These are phyloP conservation scores for Collichthys lucidus DNA, from an alignment of 2,113 vertebrate genomes.

Conservation along the genomic window DNA sequence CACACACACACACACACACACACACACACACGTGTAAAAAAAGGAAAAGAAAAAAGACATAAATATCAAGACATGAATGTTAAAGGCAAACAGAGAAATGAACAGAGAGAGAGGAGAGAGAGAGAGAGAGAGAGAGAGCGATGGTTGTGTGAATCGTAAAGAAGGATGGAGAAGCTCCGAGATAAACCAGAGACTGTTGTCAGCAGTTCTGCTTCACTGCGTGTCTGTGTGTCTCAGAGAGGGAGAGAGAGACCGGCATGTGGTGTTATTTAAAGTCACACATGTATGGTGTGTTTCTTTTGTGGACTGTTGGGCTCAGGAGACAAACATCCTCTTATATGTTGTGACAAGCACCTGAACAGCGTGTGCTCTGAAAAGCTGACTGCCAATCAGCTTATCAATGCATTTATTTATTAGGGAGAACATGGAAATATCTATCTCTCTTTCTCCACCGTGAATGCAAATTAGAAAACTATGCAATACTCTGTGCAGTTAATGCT, in stretches of 20 bases:
- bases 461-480: conserved; percentile 22
- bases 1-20: not conserved
- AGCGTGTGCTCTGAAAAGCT: conserved; percentile 12
- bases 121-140: conserved; percentile 23
- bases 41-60: not conserved
- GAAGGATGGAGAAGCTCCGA: conserved; percentile 63
- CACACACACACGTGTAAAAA: not conserved
- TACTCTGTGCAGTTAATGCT: conserved; percentile 28
- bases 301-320: not conserved
- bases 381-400: conserved; percentile 40
- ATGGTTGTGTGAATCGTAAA: conserved; percentile 55
- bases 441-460: conserved; percentile 11
- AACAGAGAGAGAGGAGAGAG: conserved; percentile 29
- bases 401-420: conserved; percentile 40
- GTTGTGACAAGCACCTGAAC: not conserved
- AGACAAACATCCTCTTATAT: conserved; percentile 12
- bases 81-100: conserved; percentile 18
- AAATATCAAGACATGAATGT: conserved; percentile 4
- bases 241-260: not conserved
- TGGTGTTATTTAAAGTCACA: conserved; percentile 40
- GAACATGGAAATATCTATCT: no score
- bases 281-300: conserved; percentile 32
- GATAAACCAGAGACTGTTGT: conserved; percentile 70
- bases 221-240: conserved; percentile 12
- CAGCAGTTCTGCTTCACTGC: conserved; percentile 63